Evolutionary conservation across 2,888 invertebrate genomes (phyloP), one percentile per base, ranked within the genome.

Genomic region (Sepiola atlantica): DNA sequence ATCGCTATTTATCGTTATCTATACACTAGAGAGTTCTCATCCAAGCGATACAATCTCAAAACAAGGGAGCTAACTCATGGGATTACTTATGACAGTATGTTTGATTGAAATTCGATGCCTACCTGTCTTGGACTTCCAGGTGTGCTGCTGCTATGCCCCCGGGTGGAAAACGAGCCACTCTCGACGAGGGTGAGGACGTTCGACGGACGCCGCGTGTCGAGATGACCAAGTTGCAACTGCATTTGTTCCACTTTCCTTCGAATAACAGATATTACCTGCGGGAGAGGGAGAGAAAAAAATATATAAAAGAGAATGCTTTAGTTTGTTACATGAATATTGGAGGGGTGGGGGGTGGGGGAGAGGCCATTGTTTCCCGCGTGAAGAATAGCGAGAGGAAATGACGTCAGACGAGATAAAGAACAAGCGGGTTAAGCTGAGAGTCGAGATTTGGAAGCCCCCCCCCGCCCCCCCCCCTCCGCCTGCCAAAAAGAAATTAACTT

Each of bases 111-210:
- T 45, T 45, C 18, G 20, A 35, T 45, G 8, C 92, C 24, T 92
- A 92, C 92, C 92, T 92, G 92, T 55, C 54, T 92, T 55, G 92
- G 54, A 35, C 54, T 92, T 92, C 28, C 55, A 55, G 92, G 92
- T 12, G 55, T 28, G 35, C 92, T 92, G 55, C 55, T 54, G 24
- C n/a, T 92, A 45, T n/a, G 28, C 55, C 92, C 92, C 54, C 55
- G 45, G 28, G 92, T 92, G n/a, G 92, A 92, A 55, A 92, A 92
- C 24, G 92, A 92, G n/a, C 54, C 54, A 92, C 92, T 92, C 92
- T 92, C 92, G 20, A 55, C 92, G 0, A 92, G 92, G 16, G 92
- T 93, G 28, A 93, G 28, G 55, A 57, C 93, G 24, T 93, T 93
- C 18, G 57, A 93, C 8, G 93, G 57, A 35, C 93, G 55, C 57